Evolutionary conservation across 2,888 invertebrate species (phyloP).

Genomic region (Chouioia cunea): DNA sequence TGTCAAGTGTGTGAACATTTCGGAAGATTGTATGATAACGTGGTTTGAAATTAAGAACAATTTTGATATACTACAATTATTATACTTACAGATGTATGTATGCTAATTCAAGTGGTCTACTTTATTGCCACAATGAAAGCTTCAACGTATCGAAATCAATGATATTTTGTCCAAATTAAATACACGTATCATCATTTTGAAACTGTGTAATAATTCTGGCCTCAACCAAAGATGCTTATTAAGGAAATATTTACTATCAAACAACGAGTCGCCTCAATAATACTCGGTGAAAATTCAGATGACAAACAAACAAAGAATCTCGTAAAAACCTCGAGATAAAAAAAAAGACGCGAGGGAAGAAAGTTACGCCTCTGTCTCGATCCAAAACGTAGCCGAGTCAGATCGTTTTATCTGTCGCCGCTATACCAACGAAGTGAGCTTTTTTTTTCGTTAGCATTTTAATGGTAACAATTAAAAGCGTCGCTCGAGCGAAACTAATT

Average conservation of each 20-base stretch:
- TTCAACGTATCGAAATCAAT: too few relatives aligned
- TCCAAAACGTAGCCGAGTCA: conserved; percentile 16
- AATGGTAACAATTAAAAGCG: conserved; percentile 63
- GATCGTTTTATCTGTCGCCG: conserved; percentile 43
- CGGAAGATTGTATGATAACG: conserved; percentile 7
- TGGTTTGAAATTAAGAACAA: background rate
- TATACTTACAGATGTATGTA: too few relatives aligned
- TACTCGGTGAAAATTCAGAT: background rate
- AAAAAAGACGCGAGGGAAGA: conserved; percentile 9
- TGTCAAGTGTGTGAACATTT: conserved; percentile 7
- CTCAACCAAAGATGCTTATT: too few relatives aligned
- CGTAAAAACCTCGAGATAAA: conserved; percentile 26
- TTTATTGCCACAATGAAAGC: too few relatives aligned
- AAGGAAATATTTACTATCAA: too few relatives aligned
- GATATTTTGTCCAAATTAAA: too few relatives aligned
- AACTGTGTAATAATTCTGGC: too few relatives aligned
- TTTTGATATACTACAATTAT: background rate
- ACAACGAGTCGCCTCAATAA: background rate
- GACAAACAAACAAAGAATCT: conserved; percentile 25
- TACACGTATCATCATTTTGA: too few relatives aligned
- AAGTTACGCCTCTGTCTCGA: conserved; percentile 32
- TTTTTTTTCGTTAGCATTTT: conserved; percentile 50
- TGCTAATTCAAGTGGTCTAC: too few relatives aligned
- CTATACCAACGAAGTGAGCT: conserved; percentile 23
- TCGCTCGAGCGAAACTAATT: conserved; percentile 59